Conservation (phyloP, 2,113 vertebrate species). For the Amblyornis subalaris region DNA sequence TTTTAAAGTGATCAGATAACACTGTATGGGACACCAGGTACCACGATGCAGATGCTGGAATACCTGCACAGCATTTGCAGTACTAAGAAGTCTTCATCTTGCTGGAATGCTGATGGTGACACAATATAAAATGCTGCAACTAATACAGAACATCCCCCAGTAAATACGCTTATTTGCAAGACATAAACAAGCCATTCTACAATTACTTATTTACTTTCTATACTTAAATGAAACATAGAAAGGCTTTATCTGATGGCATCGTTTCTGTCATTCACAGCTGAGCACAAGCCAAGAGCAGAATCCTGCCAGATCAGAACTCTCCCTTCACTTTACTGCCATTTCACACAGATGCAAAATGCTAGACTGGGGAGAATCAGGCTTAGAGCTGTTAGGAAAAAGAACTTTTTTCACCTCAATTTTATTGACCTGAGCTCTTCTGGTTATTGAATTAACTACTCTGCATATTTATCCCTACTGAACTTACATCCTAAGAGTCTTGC, state of each 20-base stretch:
- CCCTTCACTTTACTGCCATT: not conserved
- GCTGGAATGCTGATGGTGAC: not conserved
- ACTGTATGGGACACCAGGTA: not conserved
- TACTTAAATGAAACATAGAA: not conserved
- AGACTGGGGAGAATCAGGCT: not conserved
- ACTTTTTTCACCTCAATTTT: not conserved
- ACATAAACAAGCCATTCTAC: not conserved
- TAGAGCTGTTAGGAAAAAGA: not conserved
- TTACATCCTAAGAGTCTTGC: not conserved
- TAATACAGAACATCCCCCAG: not conserved
- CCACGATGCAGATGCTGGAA: not conserved
- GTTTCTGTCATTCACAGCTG: not conserved
- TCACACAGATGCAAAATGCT: not conserved
- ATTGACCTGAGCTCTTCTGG: not conserved
- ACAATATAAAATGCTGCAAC: not conserved
- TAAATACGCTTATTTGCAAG: not conserved
- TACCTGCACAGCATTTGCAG: not conserved
- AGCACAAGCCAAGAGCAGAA: not conserved
- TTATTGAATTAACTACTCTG: not conserved
- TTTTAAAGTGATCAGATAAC: not conserved
- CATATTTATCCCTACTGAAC: not conserved
- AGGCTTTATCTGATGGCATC: not conserved
- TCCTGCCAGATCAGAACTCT: not conserved
- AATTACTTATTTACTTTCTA: not conserved
- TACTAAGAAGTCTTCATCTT: not conserved